A percentile compares a stretch with the other conserved stretches of the same genome.
phyloP scores from a whole-genome alignment of 2,113 vertebrate genomes.

The Pimephales promelas region DNA sequence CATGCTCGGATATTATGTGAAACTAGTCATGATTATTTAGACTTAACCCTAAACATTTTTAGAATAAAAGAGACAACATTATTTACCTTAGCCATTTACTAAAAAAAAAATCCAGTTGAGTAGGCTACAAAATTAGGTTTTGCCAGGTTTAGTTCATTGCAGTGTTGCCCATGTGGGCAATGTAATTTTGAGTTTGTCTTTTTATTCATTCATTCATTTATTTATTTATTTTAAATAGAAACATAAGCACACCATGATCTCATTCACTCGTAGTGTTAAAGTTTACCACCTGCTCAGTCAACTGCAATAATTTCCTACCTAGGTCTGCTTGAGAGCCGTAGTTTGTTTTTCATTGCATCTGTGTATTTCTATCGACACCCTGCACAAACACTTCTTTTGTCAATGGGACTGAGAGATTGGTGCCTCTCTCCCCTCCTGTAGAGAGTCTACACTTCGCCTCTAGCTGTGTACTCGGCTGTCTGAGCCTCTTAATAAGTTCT shows the following conservation, averaged over 20 bases:
- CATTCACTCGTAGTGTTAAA: conserved; percentile 30
- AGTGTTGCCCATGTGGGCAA: neutral
- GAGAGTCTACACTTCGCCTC: conserved; percentile 59
- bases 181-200: neutral
- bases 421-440: conserved; percentile 27
- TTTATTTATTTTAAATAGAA: neutral
- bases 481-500: conserved; percentile 64
- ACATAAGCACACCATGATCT: neutral
- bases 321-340: conserved; percentile 5
- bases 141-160: neutral
- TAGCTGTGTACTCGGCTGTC: conserved; percentile 58
- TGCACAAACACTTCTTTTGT: conserved; percentile 48
- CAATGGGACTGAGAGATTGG: conserved; percentile 45
- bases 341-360: conserved; percentile 41
- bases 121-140: neutral
- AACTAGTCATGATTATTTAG: neutral
- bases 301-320: neutral
- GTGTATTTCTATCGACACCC: conserved; percentile 51
- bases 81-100: neutral
- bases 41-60: neutral
- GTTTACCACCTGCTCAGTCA: conserved; percentile 7
- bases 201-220: too few relatives aligned
- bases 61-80: neutral
- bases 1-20: conserved; percentile 62
- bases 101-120: too few relatives aligned